A percentile compares a stretch with the other conserved stretches of the same genome.
Conservation (phyloP, 1,140 invertebrate genomes). For the Drosophila ficusphila region DNA sequence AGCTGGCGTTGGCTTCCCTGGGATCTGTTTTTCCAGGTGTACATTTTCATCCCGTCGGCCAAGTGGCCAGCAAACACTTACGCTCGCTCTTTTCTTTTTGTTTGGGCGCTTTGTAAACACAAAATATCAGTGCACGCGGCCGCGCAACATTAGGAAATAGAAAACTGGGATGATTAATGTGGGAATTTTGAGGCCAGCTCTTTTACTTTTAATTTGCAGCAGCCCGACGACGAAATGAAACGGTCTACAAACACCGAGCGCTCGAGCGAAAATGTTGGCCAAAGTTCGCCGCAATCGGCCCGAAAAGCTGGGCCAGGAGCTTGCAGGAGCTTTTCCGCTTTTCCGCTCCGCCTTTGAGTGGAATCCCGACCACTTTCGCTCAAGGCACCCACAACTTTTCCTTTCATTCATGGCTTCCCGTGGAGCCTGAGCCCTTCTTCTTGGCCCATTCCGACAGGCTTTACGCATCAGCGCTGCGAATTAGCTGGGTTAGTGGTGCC, state of each 20-base stretch:
- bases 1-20: slow-evolving; percentile 46
- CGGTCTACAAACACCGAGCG: slow-evolving; percentile 60
- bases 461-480: slow-evolving; percentile 62
- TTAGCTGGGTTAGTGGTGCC: slow-evolving; percentile 58
- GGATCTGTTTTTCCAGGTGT: slow-evolving; percentile 55
- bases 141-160: slow-evolving; percentile 30
- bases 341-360: slow-evolving; percentile 16
- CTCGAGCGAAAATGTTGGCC: slow-evolving; percentile 68
- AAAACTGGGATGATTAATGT: slow-evolving; percentile 49
- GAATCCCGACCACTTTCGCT: slow-evolving; percentile 19
- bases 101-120: slow-evolving; percentile 53
- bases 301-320: slow-evolving; percentile 49
- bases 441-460: neutral
- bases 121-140: slow-evolving; percentile 12
- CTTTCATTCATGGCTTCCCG: slow-evolving; percentile 53
- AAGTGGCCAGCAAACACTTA: slow-evolving; percentile 46
- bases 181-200: slow-evolving; percentile 12
- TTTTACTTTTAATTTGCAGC: slow-evolving; percentile 43
- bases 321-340: slow-evolving; percentile 40
- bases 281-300: slow-evolving; percentile 30
- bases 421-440: neutral
- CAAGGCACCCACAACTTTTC: slow-evolving; percentile 35
- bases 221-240: slow-evolving; percentile 14
- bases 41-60: slow-evolving; percentile 57
- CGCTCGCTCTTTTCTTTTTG: slow-evolving; percentile 37